These are phyloP conservation scores for Drosophila bocki DNA, from an alignment of 1,140 invertebrate species.

Conservation along the genomic window DNA sequence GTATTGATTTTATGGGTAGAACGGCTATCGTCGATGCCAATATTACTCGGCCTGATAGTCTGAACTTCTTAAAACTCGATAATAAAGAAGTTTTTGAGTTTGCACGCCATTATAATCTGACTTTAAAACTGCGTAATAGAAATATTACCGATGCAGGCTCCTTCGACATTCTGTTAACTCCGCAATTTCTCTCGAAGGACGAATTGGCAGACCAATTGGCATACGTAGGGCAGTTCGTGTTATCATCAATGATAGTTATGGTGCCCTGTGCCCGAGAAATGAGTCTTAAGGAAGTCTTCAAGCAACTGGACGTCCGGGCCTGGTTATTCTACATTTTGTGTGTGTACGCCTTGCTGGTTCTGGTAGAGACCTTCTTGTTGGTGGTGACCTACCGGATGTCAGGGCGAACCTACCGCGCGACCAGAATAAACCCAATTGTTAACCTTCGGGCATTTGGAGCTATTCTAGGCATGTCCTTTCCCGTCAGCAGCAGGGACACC, in stretches of 20 bases:
- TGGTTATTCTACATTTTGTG: constrained; percentile 4
- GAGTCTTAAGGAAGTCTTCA: not conserved
- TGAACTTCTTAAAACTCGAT: not conserved
- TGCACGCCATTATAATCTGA: not conserved
- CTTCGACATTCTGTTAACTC: not conserved
- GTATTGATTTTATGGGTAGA: not conserved
- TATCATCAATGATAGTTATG: not conserved
- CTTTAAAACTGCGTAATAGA: not conserved
- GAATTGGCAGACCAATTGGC: not conserved
- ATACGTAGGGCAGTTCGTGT: no score
- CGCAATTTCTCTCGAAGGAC: not conserved
- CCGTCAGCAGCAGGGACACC: not conserved
- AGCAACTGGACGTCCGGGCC: not conserved
- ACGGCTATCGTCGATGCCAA: not conserved
- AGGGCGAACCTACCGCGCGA: not conserved
- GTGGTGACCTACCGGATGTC: constrained; percentile 1
- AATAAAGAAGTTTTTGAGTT: not conserved
- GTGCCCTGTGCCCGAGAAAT: not conserved
- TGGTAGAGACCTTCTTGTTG: constrained; percentile 21
- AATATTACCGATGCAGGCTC: not conserved
- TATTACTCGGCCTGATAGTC: not conserved
- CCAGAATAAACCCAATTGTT: constrained; percentile 4
- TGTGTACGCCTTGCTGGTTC: not conserved
- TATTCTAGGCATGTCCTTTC: constrained; percentile 36
- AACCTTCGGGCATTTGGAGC: constrained; percentile 37